phyloP scores from a whole-genome alignment of 2,888 invertebrate genomes.

The Drosophila hawaiiensis region DNA sequence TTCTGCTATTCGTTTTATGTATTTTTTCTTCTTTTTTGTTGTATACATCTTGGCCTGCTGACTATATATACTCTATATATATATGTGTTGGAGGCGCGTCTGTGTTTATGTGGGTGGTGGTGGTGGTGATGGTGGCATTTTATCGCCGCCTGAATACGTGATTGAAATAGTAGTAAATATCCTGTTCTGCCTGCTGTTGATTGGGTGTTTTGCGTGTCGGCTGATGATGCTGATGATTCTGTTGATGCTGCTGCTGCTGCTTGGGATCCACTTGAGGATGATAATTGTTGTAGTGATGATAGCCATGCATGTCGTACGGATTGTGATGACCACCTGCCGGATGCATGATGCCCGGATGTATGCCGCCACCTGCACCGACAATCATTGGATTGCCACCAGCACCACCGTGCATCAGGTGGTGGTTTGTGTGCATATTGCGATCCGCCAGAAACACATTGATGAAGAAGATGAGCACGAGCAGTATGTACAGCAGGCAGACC shows the following conservation, averaged over 20 bases:
- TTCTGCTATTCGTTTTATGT: neutral
- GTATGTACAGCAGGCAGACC: slow-evolving; percentile 81
- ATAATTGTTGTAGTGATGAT: slow-evolving; percentile 72
- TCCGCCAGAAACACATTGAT: slow-evolving; percentile 81
- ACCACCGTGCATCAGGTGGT: slow-evolving; percentile 48
- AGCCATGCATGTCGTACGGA: slow-evolving; percentile 72
- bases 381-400: slow-evolving; percentile 47
- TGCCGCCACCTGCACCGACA: slow-evolving; percentile 21
- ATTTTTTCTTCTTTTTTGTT: neutral
- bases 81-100: slow-evolving; percentile 27
- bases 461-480: slow-evolving; percentile 81
- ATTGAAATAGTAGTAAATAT: slow-evolving; percentile 83
- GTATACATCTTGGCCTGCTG: slow-evolving; percentile 40
- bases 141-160: slow-evolving; percentile 77
- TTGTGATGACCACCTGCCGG: slow-evolving; percentile 56
- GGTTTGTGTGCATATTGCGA: slow-evolving; percentile 68
- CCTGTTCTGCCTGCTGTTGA: slow-evolving; percentile 80
- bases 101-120: slow-evolving; percentile 7
- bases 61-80: slow-evolving; percentile 46
- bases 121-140: slow-evolving; percentile 1
- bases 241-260: slow-evolving; percentile 65
- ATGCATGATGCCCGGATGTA: slow-evolving; percentile 22
- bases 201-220: slow-evolving; percentile 68
- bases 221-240: slow-evolving; percentile 48
- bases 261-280: slow-evolving; percentile 74